A percentile compares a stretch with the other conserved stretches of the same genome.
Conservation (phyloP, 2,888 invertebrate species). For the Agelastica alni region DNA sequence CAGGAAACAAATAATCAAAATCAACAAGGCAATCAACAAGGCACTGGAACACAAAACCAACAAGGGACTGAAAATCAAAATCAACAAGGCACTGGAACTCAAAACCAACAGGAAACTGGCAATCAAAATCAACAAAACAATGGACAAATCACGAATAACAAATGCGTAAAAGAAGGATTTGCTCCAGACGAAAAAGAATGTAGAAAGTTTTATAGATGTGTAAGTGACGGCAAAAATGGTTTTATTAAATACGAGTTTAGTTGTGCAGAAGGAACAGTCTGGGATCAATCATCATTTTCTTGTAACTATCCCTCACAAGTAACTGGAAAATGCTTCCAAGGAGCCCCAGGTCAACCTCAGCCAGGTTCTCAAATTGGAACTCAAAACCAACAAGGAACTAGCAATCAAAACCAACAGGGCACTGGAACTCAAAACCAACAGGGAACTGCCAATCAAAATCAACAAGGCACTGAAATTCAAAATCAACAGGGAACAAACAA, state of each 20-base stretch:
- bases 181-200: conserved; percentile 71
- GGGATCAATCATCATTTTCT: conserved; percentile 69
- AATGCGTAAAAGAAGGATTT: conserved; percentile 70
- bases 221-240: conserved; percentile 63
- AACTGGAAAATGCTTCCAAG: conserved; percentile 39
- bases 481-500: conserved; percentile 28
- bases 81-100: background rate
- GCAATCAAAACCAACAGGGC: conserved; percentile 17
- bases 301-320: conserved; percentile 75
- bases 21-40: conserved; percentile 28
- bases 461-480: conserved; percentile 20
- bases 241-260: conserved; percentile 71
- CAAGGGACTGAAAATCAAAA: conserved; percentile 14
- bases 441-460: conserved; percentile 17
- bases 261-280: conserved; percentile 77
- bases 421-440: conserved; percentile 26
- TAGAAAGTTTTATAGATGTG: conserved; percentile 78
- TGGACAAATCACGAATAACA: conserved; percentile 1
- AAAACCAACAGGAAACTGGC: background rate
- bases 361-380: conserved; percentile 10
- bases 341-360: conserved; percentile 15
- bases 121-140: background rate
- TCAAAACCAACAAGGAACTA: background rate
- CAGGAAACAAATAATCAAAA: conserved; percentile 11
- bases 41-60: conserved; percentile 9